Conservation (phyloP, 2,113 vertebrate genomes). For the Chamaetylas fuelleborni region DNA sequence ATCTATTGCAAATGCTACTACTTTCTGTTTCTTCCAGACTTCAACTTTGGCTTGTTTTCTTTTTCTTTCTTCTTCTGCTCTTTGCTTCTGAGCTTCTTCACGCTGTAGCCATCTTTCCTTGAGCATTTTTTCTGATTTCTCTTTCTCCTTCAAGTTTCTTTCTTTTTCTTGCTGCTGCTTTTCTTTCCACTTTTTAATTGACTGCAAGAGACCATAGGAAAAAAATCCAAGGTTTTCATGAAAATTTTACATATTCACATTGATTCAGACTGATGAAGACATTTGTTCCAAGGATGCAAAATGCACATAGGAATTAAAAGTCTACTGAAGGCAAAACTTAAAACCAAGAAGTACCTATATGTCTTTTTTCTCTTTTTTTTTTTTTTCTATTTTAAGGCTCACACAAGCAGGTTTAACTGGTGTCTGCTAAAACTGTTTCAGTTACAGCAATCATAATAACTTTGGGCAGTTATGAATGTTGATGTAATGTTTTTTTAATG, state of each 20-base stretch:
- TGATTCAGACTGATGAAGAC: background rate
- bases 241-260: background rate
- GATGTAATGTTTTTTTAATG: background rate
- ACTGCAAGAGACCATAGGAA: constrained; percentile 60
- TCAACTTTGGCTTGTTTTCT: constrained; percentile 68
- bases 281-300: background rate
- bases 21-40: constrained; percentile 81
- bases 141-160: constrained; percentile 71
- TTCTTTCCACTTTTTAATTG: constrained; percentile 86
- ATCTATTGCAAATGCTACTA: constrained; percentile 69
- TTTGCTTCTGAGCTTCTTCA: constrained; percentile 69
- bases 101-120: constrained; percentile 21
- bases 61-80: constrained; percentile 74
- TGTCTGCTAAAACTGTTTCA: background rate
- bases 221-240: background rate
- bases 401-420: background rate
- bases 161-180: constrained; percentile 75
- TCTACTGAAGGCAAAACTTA: background rate
- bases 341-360: background rate
- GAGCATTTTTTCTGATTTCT: constrained; percentile 61
- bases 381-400: background rate
- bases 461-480: background rate
- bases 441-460: background rate
- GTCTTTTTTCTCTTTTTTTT: background rate
- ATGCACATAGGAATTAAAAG: background rate